Evolutionary conservation across 2,797 vertebrate species (phyloP), one percentile per base, ranked within the genome.

Genomic region (Poliocrania exsul): DNA sequence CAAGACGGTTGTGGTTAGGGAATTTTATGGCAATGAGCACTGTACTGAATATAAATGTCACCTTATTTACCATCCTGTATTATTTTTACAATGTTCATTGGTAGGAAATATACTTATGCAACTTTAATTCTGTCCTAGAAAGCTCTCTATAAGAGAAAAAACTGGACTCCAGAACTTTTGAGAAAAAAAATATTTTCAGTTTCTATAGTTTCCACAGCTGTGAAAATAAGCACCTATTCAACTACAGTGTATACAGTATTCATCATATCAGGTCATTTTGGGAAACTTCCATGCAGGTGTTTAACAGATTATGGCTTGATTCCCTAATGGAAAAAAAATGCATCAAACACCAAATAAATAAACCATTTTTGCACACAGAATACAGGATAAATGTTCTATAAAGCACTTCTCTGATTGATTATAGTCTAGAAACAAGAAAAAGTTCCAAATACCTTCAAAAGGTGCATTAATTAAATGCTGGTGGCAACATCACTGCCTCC

Each of bases 41-140:
- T 83, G 69, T 46, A 56, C 44, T 91, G 88, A 88, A 92, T 94
- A 79, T 90, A 92, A 93, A 93, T 77, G 83, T 88, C 90, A 95
- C 86, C 73, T 93, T 96, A 89, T 92, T 96, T 97, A 95, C 93
- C 79, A 92, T 84, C 40, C 23, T 29, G 56, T 80, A 31, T 78
- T 88, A 94, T 95, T 95, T 95, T 93, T 87, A 94, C 88, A 81
- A 88, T 77, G 74, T 82, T 88, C 53, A 62, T 64, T 90, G 90
- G 84, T 88, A 91, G 73, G 58, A 92, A 92, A 92, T 86, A 83
- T 3, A 93, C 84, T 92, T 69, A 88, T 7, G 18, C 47, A 86
- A 88, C 77, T 78, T 88, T 49, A 75, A 86, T 90, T 90, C 62
- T 86, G 14, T 46, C 69, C 31, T 89, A 57, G 49, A 89, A 90